Percentiles rank a stretch among this genome's conserved stretches.
These are phyloP conservation scores for Lutjanus argentimaculatus DNA, from an alignment of 2,797 vertebrate species.

Conservation along the genomic window DNA sequence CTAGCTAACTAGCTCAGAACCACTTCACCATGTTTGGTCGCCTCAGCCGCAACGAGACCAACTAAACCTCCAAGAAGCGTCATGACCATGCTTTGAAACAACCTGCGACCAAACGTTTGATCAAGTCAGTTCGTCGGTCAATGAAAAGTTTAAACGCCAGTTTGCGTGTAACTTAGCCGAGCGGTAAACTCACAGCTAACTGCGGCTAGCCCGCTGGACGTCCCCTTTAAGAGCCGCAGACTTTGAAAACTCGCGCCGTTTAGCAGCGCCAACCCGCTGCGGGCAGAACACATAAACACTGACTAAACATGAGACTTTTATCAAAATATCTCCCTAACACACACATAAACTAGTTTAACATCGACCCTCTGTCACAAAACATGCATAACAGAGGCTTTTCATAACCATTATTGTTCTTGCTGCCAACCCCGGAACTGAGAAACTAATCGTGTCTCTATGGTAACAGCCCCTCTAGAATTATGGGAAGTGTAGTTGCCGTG, in stretches of 20 bases:
- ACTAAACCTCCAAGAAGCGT: not conserved
- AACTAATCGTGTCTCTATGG: conserved; percentile 40
- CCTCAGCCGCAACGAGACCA: conserved; percentile 11
- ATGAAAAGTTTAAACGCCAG: not conserved
- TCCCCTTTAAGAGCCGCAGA: conserved; percentile 47
- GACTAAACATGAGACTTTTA: fast-evolving
- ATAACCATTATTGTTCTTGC: not conserved
- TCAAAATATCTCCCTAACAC: not conserved
- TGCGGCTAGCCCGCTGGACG: conserved; percentile 21
- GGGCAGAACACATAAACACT: not conserved
- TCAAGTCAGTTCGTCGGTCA: fast-evolving
- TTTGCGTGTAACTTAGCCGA: not conserved
- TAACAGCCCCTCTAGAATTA: conserved; percentile 18
- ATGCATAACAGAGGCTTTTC: not conserved
- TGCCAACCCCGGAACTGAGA: not conserved
- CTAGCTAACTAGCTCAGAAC: conserved; percentile 18
- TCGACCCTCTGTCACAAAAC: fast-evolving
- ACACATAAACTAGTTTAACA: fast-evolving
- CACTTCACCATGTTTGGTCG: conserved; percentile 8
- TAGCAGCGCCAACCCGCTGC: conserved; percentile 79
- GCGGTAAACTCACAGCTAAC: conserved; percentile 33
- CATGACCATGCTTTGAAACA: not conserved
- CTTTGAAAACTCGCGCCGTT: conserved; percentile 88
- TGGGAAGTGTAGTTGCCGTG: conserved; percentile 64
- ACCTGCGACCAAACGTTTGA: fast-evolving